A percentile compares a stretch with the other conserved stretches of the same genome.
Conservation (phyloP, 2,113 vertebrate species). For the Peromyscus californicus region DNA sequence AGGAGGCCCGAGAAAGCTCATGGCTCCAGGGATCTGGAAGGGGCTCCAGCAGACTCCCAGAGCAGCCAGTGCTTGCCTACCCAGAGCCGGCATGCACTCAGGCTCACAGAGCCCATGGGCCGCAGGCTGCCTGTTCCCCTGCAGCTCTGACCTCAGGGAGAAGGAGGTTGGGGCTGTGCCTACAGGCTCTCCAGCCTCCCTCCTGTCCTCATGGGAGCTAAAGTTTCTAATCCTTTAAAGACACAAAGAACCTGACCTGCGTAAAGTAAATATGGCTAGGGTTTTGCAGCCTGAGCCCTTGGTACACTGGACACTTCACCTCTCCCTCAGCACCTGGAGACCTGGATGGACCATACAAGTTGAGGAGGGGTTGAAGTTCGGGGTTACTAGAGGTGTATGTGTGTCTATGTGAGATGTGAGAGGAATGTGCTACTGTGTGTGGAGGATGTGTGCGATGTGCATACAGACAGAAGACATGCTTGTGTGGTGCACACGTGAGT, state of each 20-base stretch:
- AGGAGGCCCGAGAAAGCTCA: conserved; percentile 4
- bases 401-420: neutral
- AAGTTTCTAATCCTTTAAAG: neutral
- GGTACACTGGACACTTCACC: neutral
- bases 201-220: neutral
- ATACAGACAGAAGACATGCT: neutral
- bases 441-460: neutral
- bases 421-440: too few species aligned
- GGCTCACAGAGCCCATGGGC: neutral
- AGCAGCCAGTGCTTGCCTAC: conserved; percentile 31
- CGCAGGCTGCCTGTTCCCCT: neutral
- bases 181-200: neutral
- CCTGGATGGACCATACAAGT: neutral
- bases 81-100: neutral
- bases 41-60: conserved; percentile 42
- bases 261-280: neutral
- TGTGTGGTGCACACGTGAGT: rapidly evolving
- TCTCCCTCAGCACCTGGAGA: neutral
- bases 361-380: neutral
- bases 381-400: neutral
- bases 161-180: neutral
- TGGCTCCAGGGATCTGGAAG: conserved; percentile 40
- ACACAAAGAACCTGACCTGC: neutral
- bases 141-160: neutral
- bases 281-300: neutral